Conservation (phyloP, 2,797 vertebrate genomes). For the Amazona finschi region DNA sequence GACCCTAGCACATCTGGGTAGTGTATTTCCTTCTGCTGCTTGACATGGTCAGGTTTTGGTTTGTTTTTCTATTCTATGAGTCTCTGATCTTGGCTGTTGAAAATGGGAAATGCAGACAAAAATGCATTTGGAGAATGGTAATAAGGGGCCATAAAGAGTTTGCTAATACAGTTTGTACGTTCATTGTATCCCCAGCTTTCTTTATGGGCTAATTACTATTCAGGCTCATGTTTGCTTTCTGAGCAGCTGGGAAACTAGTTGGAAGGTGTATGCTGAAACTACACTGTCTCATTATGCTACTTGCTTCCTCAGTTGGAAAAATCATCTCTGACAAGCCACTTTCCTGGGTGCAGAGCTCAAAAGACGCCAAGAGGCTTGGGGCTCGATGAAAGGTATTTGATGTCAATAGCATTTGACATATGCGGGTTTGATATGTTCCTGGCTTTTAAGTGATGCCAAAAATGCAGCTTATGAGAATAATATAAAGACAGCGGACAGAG, state of each 20-base stretch:
- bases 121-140: conserved; percentile 2
- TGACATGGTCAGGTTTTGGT: neutral
- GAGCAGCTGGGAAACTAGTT: conserved; percentile 57
- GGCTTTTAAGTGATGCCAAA: conserved; percentile 75
- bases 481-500: conserved; percentile 64
- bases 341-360: conserved; percentile 71
- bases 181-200: neutral
- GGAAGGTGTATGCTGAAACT: conserved; percentile 66
- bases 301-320: conserved; percentile 75
- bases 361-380: conserved; percentile 59
- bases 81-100: neutral
- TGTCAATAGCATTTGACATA: conserved; percentile 79
- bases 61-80: neutral
- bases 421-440: conserved; percentile 79
- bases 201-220: conserved; percentile 52
- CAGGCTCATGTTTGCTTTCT: conserved; percentile 46
- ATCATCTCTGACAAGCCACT: conserved; percentile 86
- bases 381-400: conserved; percentile 81
- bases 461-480: conserved; percentile 71
- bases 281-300: conserved; percentile 76
- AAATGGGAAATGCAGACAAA: neutral
- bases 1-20: neutral
- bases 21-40: neutral
- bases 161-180: neutral
- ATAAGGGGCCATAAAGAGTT: neutral